phyloP scores from a whole-genome alignment of 2,797 vertebrate species.

The Percopsis omiscomaycus region DNA sequence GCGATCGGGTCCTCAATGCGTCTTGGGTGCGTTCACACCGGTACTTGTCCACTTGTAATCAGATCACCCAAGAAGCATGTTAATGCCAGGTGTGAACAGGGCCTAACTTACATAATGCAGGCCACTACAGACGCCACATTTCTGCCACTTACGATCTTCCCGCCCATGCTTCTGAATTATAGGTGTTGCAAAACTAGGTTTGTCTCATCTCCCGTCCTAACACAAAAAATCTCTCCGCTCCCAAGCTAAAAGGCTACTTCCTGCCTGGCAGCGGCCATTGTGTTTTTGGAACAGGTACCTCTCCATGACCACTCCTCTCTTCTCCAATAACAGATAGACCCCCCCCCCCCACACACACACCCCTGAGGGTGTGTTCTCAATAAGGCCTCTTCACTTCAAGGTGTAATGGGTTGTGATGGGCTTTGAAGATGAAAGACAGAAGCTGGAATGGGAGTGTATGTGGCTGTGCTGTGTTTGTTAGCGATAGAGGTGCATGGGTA shows the following conservation, averaged over 20 bases:
- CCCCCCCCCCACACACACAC: not conserved
- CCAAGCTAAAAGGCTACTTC: conserved; percentile 14
- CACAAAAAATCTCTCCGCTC: conserved; percentile 18
- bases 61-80: no score
- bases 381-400: conserved; percentile 41
- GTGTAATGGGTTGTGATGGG: conserved; percentile 34
- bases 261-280: no score
- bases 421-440: conserved; percentile 41
- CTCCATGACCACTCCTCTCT: conserved; percentile 50
- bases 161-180: conserved; percentile 1
- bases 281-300: conserved; percentile 26
- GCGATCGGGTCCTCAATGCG: no score
- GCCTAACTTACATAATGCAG: no score
- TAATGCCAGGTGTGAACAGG: no score
- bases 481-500: not conserved
- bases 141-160: not conserved
- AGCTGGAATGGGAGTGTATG: conserved; percentile 9
- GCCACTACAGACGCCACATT: not conserved
- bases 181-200: conserved; percentile 5
- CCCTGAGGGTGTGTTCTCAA: conserved; percentile 34
- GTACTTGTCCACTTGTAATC: no score
- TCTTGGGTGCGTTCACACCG: no score
- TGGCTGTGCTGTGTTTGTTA: not conserved
- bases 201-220: conserved; percentile 8
- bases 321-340: conserved; percentile 21